Percentiles rank a stretch among this genome's conserved stretches.
These are phyloP conservation scores for Adrianichthys oophorus DNA, from an alignment of 2,797 vertebrate genomes.

Conservation along the genomic window DNA sequence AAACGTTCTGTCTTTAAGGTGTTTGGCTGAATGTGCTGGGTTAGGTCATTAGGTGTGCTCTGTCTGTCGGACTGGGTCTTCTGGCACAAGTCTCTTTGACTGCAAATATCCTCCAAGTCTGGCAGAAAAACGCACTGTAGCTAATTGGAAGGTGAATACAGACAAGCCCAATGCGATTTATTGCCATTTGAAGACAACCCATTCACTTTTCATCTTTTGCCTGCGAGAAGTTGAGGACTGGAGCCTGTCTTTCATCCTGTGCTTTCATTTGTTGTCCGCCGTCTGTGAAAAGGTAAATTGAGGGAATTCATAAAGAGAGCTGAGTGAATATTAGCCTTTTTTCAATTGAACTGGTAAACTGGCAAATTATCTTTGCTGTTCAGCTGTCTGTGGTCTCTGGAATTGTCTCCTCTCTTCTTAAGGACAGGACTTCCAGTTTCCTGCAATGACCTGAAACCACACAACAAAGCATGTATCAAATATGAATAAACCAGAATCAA, in stretches of 20 bases:
- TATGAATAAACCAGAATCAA: constrained; percentile 28
- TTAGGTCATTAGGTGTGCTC: constrained; percentile 58
- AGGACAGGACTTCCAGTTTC: constrained; percentile 5
- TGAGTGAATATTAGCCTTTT: not conserved
- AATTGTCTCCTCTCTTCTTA: constrained; percentile 18
- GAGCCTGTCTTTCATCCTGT: constrained; percentile 28
- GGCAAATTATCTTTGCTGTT: constrained; percentile 13
- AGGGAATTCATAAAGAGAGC: constrained; percentile 3
- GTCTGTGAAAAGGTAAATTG: constrained; percentile 23
- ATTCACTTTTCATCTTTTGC: constrained; percentile 53
- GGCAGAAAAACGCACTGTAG: constrained; percentile 74
- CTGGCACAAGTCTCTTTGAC: constrained; percentile 72
- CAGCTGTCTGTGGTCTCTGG: constrained; percentile 24
- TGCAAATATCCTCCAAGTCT: constrained; percentile 76
- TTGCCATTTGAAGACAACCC: constrained; percentile 69
- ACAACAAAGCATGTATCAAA: constrained; percentile 19
- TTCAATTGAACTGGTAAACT: not conserved
- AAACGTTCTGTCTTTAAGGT: constrained; percentile 9
- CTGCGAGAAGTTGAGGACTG: constrained; percentile 53
- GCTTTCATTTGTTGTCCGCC: constrained; percentile 37
- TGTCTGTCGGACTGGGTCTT: constrained; percentile 47
- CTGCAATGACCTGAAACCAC: constrained; percentile 17
- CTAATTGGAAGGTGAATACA: constrained; percentile 84
- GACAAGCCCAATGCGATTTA: constrained; percentile 70
- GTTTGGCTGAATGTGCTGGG: constrained; percentile 37